Conservation (phyloP, 2,888 invertebrate genomes). For the Mystacides longicornis region DNA sequence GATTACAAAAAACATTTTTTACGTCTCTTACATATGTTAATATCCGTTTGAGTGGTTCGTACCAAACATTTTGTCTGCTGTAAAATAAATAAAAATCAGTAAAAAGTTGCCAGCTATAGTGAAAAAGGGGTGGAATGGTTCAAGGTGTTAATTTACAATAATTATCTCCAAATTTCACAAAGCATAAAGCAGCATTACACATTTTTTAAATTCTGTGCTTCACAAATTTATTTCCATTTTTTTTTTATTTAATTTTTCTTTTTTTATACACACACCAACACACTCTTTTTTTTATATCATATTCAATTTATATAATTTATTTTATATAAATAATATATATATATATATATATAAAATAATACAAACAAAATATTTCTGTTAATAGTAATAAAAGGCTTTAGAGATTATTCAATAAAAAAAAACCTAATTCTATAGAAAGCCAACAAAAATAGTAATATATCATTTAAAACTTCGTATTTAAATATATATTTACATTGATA, state of each 20-base stretch:
- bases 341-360: neutral
- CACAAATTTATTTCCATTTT: neutral
- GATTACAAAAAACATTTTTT: neutral
- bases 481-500: no score
- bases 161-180: neutral
- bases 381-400: no score
- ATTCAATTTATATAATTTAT: neutral
- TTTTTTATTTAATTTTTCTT: neutral
- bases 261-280: neutral
- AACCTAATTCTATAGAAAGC: no score
- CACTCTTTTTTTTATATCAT: neutral
- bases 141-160: neutral
- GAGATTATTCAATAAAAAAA: no score
- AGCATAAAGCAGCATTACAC: neutral
- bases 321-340: neutral
- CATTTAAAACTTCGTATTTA: no score
- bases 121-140: neutral
- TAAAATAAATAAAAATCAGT: constrained; percentile 25
- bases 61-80: constrained; percentile 22
- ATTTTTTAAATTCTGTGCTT: neutral
- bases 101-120: constrained; percentile 20
- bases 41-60: constrained; percentile 19
- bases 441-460: no score
- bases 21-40: constrained; percentile 20
- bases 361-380: no score